These are phyloP conservation scores for Sturnira hondurensis DNA, from an alignment of 2,113 vertebrate species.

Conservation along the genomic window DNA sequence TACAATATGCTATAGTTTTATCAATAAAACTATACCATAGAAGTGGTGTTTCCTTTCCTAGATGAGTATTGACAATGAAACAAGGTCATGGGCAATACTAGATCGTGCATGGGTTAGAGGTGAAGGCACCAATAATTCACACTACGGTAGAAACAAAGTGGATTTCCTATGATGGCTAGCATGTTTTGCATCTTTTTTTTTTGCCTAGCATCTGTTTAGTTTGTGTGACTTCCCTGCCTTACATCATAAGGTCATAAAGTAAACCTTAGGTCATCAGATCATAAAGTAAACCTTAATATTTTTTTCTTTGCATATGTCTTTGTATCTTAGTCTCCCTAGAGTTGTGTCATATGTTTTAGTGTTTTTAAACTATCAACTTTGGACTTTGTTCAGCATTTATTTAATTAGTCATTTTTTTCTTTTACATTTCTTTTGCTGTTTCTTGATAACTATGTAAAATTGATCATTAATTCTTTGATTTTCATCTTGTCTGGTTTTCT, in stretches of 20 bases:
- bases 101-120: background rate
- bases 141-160: background rate
- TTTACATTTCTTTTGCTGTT: background rate
- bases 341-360: background rate
- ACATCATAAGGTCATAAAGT: background rate
- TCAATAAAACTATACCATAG: background rate
- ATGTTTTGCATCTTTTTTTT: background rate
- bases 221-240: background rate
- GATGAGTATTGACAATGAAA: conserved; percentile 6
- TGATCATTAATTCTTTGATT: background rate
- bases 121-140: background rate
- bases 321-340: background rate
- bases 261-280: no score
- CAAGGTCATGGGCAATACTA: background rate
- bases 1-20: background rate
- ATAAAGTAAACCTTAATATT: background rate
- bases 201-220: background rate
- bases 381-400: background rate
- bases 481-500: background rate
- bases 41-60: no score
- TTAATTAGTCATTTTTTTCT: background rate
- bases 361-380: background rate
- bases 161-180: background rate
- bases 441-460: background rate
- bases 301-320: background rate